Conservation (phyloP, 1,140 invertebrate genomes). For the Episyrphus balteatus region DNA sequence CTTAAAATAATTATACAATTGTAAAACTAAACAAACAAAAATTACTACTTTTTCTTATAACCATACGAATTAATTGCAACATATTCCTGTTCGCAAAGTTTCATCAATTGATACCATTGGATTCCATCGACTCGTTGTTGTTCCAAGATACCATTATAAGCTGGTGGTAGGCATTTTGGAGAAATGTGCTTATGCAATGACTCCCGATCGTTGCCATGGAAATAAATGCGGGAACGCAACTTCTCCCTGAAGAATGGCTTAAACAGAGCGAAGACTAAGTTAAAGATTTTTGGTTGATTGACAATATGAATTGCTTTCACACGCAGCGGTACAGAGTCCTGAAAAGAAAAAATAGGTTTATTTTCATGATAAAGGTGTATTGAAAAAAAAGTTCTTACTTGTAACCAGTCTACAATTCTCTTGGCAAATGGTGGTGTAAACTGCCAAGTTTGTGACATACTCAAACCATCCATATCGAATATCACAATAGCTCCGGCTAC, state of each 20-base stretch:
- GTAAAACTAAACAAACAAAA: no score
- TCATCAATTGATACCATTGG: conserved; percentile 60
- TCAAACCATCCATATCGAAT: conserved; percentile 74
- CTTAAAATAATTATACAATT: no score
- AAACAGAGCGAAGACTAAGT: conserved; percentile 75
- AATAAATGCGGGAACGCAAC: conserved; percentile 60
- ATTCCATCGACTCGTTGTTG: conserved; percentile 50
- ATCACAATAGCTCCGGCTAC: conserved; percentile 65
- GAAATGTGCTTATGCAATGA: conserved; percentile 68
- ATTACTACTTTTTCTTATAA: conserved; percentile 47
- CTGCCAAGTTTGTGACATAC: conserved; percentile 67
- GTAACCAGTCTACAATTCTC: conserved; percentile 69
- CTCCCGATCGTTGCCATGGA: conserved; percentile 72
- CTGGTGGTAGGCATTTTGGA: conserved; percentile 63
- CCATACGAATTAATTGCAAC: conserved; percentile 64
- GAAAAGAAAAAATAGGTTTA: conserved; percentile 18
- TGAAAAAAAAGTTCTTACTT: conserved; percentile 26
- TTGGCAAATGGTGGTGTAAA: conserved; percentile 73
- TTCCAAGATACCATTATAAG: conserved; percentile 65
- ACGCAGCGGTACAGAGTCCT: conserved; percentile 64
- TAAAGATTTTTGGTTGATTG: conserved; percentile 80
- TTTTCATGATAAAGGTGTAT: not conserved
- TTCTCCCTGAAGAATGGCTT: conserved; percentile 77
- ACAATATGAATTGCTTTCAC: conserved; percentile 78
- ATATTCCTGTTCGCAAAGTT: conserved; percentile 61